Evolutionary conservation across 2,113 vertebrate species (phyloP).

Genomic region (Leptodactylus fuscus): DNA sequence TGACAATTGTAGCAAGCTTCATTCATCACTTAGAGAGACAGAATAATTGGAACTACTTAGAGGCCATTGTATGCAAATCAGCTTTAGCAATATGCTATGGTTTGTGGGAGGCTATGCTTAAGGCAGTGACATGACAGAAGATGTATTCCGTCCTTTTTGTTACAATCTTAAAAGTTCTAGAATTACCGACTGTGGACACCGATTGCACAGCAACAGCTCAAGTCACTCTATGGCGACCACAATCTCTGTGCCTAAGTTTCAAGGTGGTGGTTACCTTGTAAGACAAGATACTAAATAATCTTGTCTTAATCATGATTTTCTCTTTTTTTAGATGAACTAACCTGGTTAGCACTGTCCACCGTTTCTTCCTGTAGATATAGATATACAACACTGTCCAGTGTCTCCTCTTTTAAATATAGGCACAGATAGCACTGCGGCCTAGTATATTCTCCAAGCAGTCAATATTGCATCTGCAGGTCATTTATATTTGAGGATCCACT

Average conservation of each 20-base stretch:
- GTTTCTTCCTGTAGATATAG: no score
- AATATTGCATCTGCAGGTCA: no score
- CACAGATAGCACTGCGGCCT: no score
- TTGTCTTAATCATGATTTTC: no score
- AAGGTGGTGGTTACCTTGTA: not conserved
- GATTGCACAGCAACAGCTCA: not conserved
- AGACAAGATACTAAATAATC: no score
- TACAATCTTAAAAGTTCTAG: not conserved
- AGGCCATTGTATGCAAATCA: slow-evolving; percentile 11
- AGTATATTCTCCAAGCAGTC: no score
- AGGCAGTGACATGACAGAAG: no score
- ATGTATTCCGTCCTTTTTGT: not conserved
- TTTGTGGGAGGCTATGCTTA: not conserved
- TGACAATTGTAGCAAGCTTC: not conserved
- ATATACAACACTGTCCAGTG: no score
- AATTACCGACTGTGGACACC: not conserved
- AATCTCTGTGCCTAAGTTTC: not conserved
- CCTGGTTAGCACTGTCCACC: no score
- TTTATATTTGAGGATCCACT: no score
- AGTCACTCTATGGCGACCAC: not conserved
- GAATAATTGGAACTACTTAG: not conserved
- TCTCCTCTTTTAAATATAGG: no score
- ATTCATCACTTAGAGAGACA: not conserved
- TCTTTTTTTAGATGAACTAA: no score
- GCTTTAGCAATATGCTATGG: not conserved